Percentiles rank a stretch among this genome's conserved stretches.
Evolutionary conservation across 2,888 invertebrate genomes (phyloP).

Genomic region (Eudasyphora cyanicolor): DNA sequence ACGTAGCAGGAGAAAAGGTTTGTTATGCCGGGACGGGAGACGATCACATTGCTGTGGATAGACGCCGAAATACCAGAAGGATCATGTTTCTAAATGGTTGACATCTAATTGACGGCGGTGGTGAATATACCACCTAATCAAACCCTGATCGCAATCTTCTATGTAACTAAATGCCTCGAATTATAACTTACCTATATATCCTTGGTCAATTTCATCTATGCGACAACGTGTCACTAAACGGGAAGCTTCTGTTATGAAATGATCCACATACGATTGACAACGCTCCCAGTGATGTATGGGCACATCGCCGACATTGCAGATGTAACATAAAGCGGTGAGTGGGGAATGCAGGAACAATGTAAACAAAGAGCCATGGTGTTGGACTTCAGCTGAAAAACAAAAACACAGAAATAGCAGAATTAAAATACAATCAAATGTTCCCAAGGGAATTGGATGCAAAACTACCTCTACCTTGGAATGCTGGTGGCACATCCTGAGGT

Average conservation of each 20-base stretch:
- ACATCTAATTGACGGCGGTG: too few species aligned
- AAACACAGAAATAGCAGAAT: conserved; percentile 3
- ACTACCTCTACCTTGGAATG: conserved; percentile 86
- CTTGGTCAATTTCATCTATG: conserved; percentile 85
- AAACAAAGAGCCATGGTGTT: conserved; percentile 94
- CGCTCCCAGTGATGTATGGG: conserved; percentile 94
- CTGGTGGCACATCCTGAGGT: conserved; percentile 92
- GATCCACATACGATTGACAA: conserved; percentile 92
- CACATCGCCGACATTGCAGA: conserved; percentile 92
- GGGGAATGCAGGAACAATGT: conserved; percentile 97
- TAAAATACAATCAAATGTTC: not conserved
- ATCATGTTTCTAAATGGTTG: too few species aligned
- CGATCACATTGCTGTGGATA: too few species aligned
- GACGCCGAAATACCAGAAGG: too few species aligned
- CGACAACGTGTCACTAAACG: conserved; percentile 90
- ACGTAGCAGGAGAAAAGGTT: too few species aligned
- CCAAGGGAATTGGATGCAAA: not conserved
- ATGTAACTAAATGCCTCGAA: too few species aligned
- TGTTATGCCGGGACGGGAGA: too few species aligned
- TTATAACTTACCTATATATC: conserved; percentile 77
- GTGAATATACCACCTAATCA: too few species aligned
- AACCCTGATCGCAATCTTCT: too few species aligned
- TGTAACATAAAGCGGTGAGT: conserved; percentile 93
- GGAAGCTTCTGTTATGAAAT: conserved; percentile 93
- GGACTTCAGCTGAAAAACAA: conserved; percentile 83